phyloP scores from a whole-genome alignment of 2,797 vertebrate genomes.

The Helostoma temminkii region DNA sequence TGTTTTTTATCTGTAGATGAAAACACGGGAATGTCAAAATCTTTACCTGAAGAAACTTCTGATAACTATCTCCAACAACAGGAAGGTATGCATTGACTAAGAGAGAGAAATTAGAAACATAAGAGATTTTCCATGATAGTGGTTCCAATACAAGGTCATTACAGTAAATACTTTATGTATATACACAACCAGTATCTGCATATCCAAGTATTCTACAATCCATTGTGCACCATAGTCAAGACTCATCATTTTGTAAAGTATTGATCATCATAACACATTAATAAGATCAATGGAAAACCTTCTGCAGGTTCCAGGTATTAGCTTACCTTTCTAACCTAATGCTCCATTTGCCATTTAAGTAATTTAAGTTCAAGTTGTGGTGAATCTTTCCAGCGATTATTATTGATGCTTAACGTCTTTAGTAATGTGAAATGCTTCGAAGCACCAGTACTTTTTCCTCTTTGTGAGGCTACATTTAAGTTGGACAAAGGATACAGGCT shows the following conservation, averaged over 20 bases:
- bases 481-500: neutral
- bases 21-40: slow-evolving; percentile 52
- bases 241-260: neutral
- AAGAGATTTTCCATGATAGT: neutral
- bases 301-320: too few relatives aligned
- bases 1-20: slow-evolving; percentile 58
- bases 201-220: neutral
- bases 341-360: too few relatives aligned
- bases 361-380: too few relatives aligned
- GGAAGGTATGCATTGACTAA: slow-evolving; percentile 43
- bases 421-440: neutral
- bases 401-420: neutral
- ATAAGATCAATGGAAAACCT: too few relatives aligned
- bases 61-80: slow-evolving; percentile 31
- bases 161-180: neutral
- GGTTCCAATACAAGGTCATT: neutral
- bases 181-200: neutral
- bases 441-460: neutral
- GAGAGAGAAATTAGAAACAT: too few relatives aligned
- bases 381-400: too few relatives aligned
- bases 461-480: slow-evolving; percentile 1
- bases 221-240: neutral
- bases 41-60: slow-evolving; percentile 44
- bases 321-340: too few relatives aligned
- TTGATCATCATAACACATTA: too few relatives aligned